Percentiles rank a stretch among this genome's conserved stretches.
Conservation (phyloP, 2,113 vertebrate species). For the Diphyllodes magnificus region DNA sequence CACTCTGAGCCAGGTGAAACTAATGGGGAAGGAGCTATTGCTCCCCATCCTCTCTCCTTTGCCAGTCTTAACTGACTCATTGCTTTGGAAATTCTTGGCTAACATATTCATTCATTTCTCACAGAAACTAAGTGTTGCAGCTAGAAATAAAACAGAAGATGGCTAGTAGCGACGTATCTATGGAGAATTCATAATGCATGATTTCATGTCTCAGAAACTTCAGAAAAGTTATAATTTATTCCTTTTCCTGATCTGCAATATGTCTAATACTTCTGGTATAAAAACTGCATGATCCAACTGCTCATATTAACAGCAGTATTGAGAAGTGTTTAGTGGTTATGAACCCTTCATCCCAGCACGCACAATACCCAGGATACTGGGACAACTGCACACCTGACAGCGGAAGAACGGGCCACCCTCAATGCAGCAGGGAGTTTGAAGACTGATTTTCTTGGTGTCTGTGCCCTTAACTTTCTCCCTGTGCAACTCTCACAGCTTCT, state of each 20-base stretch:
- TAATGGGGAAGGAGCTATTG: not conserved
- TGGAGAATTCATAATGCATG: not conserved
- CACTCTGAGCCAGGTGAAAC: not conserved
- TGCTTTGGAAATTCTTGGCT: slow-evolving; percentile 44
- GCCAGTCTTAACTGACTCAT: slow-evolving; percentile 21
- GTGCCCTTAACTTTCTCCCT: not conserved
- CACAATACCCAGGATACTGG: not conserved
- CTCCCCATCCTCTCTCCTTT: not conserved
- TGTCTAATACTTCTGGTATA: not conserved
- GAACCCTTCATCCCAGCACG: not conserved
- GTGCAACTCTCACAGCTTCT: not conserved
- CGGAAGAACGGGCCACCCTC: not conserved
- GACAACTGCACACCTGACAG: not conserved
- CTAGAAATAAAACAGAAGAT: slow-evolving; percentile 37
- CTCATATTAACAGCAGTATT: not conserved
- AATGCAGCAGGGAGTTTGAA: not conserved
- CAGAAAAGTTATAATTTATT: slow-evolving; percentile 37
- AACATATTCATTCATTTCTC: slow-evolving; percentile 33
- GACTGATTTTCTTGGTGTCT: not conserved
- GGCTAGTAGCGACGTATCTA: not conserved
- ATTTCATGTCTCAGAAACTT: not conserved
- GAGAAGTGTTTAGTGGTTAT: not conserved
- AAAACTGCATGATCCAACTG: not conserved
- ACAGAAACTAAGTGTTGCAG: slow-evolving; percentile 5
- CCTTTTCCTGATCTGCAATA: not conserved